phyloP scores from a whole-genome alignment of 2,113 vertebrate genomes.

The Grammomys dolichurus region DNA sequence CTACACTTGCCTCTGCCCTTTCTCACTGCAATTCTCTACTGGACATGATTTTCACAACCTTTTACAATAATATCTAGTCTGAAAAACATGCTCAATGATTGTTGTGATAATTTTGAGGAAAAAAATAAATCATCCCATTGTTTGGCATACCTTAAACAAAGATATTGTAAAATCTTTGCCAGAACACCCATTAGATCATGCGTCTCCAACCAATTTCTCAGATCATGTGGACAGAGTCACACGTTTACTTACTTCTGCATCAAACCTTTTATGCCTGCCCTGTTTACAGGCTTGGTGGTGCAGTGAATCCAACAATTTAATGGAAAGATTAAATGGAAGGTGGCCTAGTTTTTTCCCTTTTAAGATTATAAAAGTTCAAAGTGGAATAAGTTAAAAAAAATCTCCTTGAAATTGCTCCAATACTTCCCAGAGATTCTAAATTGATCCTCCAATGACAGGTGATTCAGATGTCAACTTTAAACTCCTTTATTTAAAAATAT shows the following conservation, averaged over 20 bases:
- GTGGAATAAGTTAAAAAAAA: not conserved
- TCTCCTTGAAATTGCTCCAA: not conserved
- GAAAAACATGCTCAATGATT: not conserved
- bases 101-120: not conserved
- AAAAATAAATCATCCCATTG: not conserved
- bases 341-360: not conserved
- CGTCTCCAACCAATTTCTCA: slow-evolving; percentile 23
- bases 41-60: not conserved
- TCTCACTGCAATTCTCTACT: not conserved
- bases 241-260: slow-evolving; percentile 16
- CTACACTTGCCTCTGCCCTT: not conserved
- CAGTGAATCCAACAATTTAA: not conserved
- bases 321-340: not conserved
- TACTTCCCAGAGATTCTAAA: not conserved
- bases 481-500: not conserved
- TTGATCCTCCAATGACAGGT: not conserved
- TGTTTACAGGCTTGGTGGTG: not conserved
- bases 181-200: slow-evolving; percentile 52
- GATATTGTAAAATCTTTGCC: not conserved
- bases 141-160: not conserved
- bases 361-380: not conserved
- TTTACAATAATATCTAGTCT: not conserved
- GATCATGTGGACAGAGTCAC: not conserved
- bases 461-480: not conserved
- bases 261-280: not conserved